Base-by-base conservation (phyloP, 2,888 invertebrate species). In the Dolichopus griseipennis region DNA sequence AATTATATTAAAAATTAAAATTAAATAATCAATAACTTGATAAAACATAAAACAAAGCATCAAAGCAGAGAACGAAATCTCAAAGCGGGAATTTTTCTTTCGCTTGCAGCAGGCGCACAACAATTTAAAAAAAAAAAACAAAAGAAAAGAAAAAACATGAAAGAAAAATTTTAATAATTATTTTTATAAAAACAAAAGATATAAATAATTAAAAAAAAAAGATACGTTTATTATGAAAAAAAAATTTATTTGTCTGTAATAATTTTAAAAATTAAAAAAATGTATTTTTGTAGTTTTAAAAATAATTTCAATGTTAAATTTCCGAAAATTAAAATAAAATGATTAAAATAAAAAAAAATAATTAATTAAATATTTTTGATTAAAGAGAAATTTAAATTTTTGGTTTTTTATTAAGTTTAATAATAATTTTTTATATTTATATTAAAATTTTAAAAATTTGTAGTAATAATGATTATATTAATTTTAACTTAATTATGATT, bases 281-380 rank as follows among this genome's bases (percentile, higher is more conserved):
- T 41, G 9, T 5, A 6, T 41, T 41, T 41, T 41, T 41, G 3
- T 7, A 41, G 15, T 12, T 41, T n/a, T 41, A 9, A 41, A 12
- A 41, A 41, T n/a, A 41, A 41, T 41, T 41, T 41, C 8, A 9
- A 41, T 12, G 8, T 12, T 41, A 5, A 41, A 5, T 41, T 71
- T 72, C 27, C 27, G 5, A 27, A 27, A 27, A 27, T 27, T 4
- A 27, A 27, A 27, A 27, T 27, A 27, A 27, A 27, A 27, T 72
- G 72, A 68, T 65, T n/a, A 68, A 70, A 72, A 73, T 72, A 72
- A 71, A 69, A 73, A 72, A 75, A 74, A 73, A 75, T 74, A 73
- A 75, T 71, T 12, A 41, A 12, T 41, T 6, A 41, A 41, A 41
- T 6, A 41, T n/a, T 15, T 41, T 41, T 41, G 41, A 41, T 41